Conservation (phyloP, 1,140 invertebrate species). For the Cydia amplana region DNA sequence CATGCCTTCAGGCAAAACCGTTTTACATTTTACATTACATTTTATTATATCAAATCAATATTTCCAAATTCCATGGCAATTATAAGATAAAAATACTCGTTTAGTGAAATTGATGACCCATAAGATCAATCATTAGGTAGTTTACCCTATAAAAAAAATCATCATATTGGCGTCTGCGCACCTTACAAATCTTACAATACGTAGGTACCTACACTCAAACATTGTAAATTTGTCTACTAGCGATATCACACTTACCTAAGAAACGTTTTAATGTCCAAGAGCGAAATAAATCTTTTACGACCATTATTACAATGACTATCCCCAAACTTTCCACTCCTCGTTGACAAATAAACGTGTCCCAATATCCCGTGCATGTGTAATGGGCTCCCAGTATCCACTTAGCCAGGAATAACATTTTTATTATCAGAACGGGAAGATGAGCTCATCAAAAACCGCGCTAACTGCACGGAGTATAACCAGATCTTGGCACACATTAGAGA, state of each 20-base stretch:
- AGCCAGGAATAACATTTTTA: slow-evolving; percentile 25
- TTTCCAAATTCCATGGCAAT: too few species aligned
- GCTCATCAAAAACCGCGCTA: slow-evolving; percentile 65
- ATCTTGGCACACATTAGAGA: slow-evolving; percentile 74
- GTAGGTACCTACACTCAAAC: not conserved
- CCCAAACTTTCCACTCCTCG: not conserved
- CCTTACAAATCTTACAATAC: too few species aligned
- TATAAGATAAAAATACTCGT: too few species aligned
- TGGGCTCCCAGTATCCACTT: not conserved
- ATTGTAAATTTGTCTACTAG: not conserved
- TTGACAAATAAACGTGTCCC: not conserved
- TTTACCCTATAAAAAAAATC: too few species aligned
- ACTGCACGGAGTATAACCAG: slow-evolving; percentile 72
- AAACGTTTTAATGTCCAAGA: not conserved
- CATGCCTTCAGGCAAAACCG: too few species aligned
- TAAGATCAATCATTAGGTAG: too few species aligned
- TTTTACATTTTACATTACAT: too few species aligned
- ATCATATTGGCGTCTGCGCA: too few species aligned
- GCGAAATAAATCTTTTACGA: not conserved
- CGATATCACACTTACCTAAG: not conserved
- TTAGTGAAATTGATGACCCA: too few species aligned
- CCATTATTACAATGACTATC: not conserved
- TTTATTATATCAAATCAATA: too few species aligned
- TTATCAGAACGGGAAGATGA: slow-evolving; percentile 70
- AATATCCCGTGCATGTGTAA: too few species aligned